Conservation (phyloP, 2,113 vertebrate genomes). For the Pterocles burchelli region DNA sequence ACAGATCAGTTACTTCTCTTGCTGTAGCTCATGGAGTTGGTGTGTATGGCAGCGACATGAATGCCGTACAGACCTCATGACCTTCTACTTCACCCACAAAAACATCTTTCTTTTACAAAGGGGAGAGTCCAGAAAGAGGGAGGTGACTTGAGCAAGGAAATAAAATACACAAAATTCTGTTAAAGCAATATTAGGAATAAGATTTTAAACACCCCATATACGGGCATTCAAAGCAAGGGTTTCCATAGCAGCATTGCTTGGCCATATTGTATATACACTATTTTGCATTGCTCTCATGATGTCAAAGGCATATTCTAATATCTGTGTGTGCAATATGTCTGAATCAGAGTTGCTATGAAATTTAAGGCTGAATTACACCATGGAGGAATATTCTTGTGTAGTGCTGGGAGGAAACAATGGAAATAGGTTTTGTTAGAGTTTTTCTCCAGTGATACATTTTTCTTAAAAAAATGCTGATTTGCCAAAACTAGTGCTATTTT, state of each 20-base stretch:
- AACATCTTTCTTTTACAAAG: background rate
- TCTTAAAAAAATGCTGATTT: constrained; percentile 58
- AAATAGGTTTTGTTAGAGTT: constrained; percentile 27
- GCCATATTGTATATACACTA: constrained; percentile 41
- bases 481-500: constrained; percentile 39
- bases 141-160: background rate
- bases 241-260: constrained; percentile 62
- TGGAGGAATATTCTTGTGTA: constrained; percentile 21
- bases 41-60: background rate
- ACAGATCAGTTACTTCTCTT: background rate
- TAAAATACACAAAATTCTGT: background rate
- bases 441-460: constrained; percentile 49
- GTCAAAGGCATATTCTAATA: constrained; percentile 65
- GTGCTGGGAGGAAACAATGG: constrained; percentile 33
- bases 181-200: background rate
- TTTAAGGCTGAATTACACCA: constrained; percentile 44
- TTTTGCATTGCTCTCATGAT: constrained; percentile 61
- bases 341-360: constrained; percentile 55
- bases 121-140: background rate
- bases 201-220: background rate
- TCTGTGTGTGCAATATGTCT: constrained; percentile 53
- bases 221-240: constrained; percentile 34
- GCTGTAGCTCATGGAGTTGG: background rate
- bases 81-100: background rate
- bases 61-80: background rate